Percentiles rank a stretch among this genome's conserved stretches.
Conservation (phyloP, 2,888 invertebrate species). For the Deilephila porcellus region DNA sequence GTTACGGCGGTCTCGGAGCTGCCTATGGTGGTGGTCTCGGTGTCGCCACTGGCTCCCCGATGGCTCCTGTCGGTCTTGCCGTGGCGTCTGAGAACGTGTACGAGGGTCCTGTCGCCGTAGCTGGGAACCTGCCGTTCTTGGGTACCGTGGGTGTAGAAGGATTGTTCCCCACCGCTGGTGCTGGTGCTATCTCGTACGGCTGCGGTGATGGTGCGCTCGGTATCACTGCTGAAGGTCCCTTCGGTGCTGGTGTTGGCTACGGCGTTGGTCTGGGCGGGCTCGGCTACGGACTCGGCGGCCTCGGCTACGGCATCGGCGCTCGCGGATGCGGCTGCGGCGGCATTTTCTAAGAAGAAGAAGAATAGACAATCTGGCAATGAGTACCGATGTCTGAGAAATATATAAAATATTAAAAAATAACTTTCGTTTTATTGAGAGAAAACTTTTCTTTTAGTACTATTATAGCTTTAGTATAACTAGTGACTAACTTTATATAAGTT, state of each 20-base stretch:
- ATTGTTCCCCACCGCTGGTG: slow-evolving; percentile 30
- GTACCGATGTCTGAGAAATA: background rate
- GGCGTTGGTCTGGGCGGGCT: background rate
- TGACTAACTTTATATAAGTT: no score
- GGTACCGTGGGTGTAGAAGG: slow-evolving; percentile 29
- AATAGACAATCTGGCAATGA: no score
- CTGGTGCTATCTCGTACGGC: slow-evolving; percentile 37
- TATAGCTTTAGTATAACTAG: no score
- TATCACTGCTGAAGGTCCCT: slow-evolving; percentile 21
- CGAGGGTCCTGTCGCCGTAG: slow-evolving; percentile 23
- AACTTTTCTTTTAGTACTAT: no score
- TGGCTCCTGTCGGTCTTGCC: slow-evolving; percentile 47
- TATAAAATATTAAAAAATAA: no score
- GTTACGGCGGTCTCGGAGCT: slow-evolving; percentile 25
- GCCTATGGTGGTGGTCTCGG: slow-evolving; percentile 46
- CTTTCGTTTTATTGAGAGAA: no score
- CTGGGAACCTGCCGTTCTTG: slow-evolving; percentile 30
- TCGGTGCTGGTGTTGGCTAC: slow-evolving; percentile 15
- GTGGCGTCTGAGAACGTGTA: slow-evolving; percentile 36
- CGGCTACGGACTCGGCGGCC: background rate
- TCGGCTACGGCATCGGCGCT: slow-evolving; percentile 5
- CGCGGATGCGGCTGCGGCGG: background rate
- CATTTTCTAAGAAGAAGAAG: no score
- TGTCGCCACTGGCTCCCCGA: slow-evolving; percentile 47
- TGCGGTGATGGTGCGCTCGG: slow-evolving; percentile 33